Conservation (phyloP, 2,797 vertebrate species). For the Tolypeutes matacus region DNA sequence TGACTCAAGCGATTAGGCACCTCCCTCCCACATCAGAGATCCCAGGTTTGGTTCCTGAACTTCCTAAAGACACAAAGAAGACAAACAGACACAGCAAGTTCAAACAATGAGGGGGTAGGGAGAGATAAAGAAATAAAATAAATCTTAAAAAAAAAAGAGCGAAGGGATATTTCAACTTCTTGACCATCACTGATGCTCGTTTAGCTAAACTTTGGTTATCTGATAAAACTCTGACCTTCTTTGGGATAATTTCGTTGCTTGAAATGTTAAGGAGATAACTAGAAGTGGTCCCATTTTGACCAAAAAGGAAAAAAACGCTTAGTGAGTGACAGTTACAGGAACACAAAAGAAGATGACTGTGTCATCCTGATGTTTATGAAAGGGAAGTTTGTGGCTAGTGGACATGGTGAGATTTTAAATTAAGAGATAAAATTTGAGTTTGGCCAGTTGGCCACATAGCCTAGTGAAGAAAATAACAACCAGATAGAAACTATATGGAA, state of each 20-base stretch:
- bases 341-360: neutral
- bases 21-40: no score
- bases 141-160: no score
- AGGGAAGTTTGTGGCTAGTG: neutral
- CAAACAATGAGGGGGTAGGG: no score
- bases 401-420: neutral
- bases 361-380: neutral
- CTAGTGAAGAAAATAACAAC: no score
- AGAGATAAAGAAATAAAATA: no score
- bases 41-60: no score
- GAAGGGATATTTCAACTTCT: neutral
- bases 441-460: neutral
- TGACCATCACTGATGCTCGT: fast-evolving
- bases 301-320: neutral
- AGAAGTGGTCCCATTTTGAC: neutral
- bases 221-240: neutral
- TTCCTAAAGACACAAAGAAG: no score
- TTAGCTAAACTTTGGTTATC: neutral
- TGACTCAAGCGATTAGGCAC: no score
- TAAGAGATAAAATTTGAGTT: neutral
- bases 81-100: no score
- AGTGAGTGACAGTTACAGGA: neutral
- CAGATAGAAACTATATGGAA: neutral
- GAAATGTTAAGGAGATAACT: neutral
- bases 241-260: neutral